Evolutionary conservation across 1,140 invertebrate species (phyloP), one percentile per base, ranked within the genome.

Genomic region (Harlomillsia oculata): DNA sequence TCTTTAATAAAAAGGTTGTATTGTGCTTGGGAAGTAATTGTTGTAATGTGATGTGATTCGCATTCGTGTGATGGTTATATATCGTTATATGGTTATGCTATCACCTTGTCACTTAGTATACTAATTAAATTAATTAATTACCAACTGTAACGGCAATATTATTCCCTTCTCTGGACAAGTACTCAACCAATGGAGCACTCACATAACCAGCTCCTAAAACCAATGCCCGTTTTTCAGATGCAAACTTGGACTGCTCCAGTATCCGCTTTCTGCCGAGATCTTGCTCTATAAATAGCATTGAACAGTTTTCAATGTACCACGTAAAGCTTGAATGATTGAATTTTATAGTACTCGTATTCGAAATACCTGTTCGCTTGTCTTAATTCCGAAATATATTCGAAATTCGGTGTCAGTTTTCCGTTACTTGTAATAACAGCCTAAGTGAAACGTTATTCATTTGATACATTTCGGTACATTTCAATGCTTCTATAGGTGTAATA

Each of bases 391-490:
- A 99, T 99, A 67, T 99, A 99, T 72, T 96, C 83, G 73, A 85
- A 98, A 67, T 87, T 85, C 1, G 89, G 81, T 0, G 95, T 97
- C 55, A 99, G 71, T 66, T 79, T 75, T 43, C 94, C 94, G 69
- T 98, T 97, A 61, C 89, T 95, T 1, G 93, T 87, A 62, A 99
- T 99, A 51, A 98, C 91, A 8, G 94, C 89, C 84, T 88, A 69
- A 25, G 74, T 74, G 57, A 66, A 67, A 50, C 54, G 18, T 51
- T 3, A 11, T 14, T 29, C 20, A 9, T 23, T 18, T n/a, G n/a
- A n/a, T n/a, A n/a, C n/a, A n/a, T n/a, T n/a, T n/a, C n/a, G n/a
- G n/a, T n/a, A n/a, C n/a, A n/a, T n/a, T n/a, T n/a, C n/a, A n/a
- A n/a, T n/a, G n/a, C n/a, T n/a, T n/a, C n/a, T n/a, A n/a, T 9